Percentiles rank a stretch among this genome's conserved stretches.
Evolutionary conservation across 2,888 invertebrate species (phyloP).

Genomic region (Sturmia bella): DNA sequence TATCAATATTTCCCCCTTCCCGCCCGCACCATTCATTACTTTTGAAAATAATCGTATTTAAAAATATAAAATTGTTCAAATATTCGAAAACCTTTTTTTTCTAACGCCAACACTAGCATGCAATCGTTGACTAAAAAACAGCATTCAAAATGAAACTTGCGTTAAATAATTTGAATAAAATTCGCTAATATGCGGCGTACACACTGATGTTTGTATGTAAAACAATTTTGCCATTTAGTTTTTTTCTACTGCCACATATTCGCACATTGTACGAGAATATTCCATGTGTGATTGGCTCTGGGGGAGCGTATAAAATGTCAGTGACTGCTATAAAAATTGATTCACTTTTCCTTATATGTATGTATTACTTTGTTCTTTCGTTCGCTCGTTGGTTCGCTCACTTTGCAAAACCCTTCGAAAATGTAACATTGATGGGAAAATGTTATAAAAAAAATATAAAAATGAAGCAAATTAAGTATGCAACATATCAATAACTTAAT

Average conservation of each 20-base stretch:
- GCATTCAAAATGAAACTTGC: too few species aligned
- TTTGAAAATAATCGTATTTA: too few species aligned
- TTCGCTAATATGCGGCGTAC: too few species aligned
- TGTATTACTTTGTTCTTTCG: conserved; percentile 34
- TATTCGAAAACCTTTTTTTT: too few species aligned
- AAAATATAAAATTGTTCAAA: too few species aligned
- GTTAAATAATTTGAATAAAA: too few species aligned
- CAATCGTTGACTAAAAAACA: too few species aligned
- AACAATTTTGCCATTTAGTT: neutral
- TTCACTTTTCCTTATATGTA: conserved; percentile 53
- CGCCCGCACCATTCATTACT: too few species aligned
- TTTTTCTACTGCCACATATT: conserved; percentile 40
- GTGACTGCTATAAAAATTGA: conserved; percentile 68
- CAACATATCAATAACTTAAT: too few species aligned
- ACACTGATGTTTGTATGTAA: too few species aligned
- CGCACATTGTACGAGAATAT: neutral
- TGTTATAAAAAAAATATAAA: conserved; percentile 6
- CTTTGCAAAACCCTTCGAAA: conserved; percentile 54
- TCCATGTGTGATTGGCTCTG: conserved; percentile 19
- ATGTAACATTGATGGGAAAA: conserved; percentile 38
- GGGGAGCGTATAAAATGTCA: conserved; percentile 65
- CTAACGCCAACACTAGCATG: too few species aligned
- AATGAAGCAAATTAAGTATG: conserved; percentile 25
- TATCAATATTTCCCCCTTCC: too few species aligned
- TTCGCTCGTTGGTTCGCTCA: conserved; percentile 63